Conservation (phyloP, 2,888 invertebrate genomes). For the Sarcophaga rosellei region DNA sequence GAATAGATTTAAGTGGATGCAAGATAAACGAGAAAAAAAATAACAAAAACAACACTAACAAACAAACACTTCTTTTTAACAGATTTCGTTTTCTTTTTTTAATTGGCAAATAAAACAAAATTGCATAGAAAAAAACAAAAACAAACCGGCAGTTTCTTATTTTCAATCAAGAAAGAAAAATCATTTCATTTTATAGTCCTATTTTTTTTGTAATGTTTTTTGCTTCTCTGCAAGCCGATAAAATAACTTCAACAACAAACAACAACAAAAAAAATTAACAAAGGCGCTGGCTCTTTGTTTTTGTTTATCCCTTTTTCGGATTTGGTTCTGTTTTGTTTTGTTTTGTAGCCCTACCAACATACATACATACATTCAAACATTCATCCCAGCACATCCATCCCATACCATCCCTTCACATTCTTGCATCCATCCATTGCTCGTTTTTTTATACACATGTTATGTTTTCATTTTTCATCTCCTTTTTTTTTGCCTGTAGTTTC, state of each 20-base stretch:
- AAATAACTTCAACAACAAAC: not conserved
- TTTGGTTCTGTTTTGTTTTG: not conserved
- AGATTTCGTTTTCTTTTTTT: no score
- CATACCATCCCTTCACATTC: not conserved
- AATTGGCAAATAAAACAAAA: not conserved
- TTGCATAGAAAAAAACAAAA: no score
- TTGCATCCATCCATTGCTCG: no score
- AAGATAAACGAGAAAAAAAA: not conserved
- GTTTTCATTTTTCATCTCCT: slow-evolving; percentile 20
- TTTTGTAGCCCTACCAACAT: not conserved
- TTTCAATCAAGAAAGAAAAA: no score
- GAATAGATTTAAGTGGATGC: not conserved
- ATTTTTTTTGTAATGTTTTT: not conserved
- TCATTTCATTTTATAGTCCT: not conserved
- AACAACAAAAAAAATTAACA: slow-evolving; percentile 48
- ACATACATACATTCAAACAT: no score
- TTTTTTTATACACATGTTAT: slow-evolving; percentile 34
- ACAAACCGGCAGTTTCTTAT: no score
- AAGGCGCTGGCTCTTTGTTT: slow-evolving; percentile 68
- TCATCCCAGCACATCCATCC: not conserved
- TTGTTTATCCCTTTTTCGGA: slow-evolving; percentile 53
- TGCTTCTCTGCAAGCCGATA: no score
- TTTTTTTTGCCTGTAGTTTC: slow-evolving; percentile 34
- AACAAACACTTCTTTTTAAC: not conserved
- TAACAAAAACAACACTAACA: not conserved